Evolutionary conservation across 37 sponge, comb jelly and placozoan genomes (phyloP).

Genomic region (Amphimedon queenslandica): DNA sequence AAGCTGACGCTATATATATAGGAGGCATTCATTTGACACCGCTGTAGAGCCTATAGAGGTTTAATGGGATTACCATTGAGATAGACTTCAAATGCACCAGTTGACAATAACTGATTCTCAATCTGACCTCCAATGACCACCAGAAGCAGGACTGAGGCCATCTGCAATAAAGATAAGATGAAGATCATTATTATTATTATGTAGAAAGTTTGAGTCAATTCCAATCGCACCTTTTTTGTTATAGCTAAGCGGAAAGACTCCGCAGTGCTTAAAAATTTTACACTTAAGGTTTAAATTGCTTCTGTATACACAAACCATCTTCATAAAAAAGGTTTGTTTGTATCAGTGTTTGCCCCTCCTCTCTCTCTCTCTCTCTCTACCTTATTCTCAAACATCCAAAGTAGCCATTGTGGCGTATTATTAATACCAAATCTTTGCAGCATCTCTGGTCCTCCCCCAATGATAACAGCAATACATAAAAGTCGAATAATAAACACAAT

Average conservation of each 20-base stretch:
- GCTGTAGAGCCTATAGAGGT: too few relatives aligned
- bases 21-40: too few relatives aligned
- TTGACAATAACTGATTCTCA: constrained; percentile 73
- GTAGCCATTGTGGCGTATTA: constrained; percentile 52
- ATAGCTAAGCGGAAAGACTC: neutral
- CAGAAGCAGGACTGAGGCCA: constrained; percentile 62
- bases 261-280: neutral
- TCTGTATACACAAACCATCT: too few relatives aligned
- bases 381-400: constrained; percentile 84
- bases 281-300: neutral
- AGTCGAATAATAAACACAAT: constrained; percentile 39
- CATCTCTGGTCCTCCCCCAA: constrained; percentile 33
- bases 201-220: too few relatives aligned
- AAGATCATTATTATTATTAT: neutral
- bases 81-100: constrained; percentile 91
- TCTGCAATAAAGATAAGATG: constrained; percentile 24
- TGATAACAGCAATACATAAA: constrained; percentile 28
- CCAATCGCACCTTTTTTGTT: neutral
- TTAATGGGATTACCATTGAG: constrained; percentile 89
- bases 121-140: constrained; percentile 74
- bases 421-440: constrained; percentile 43
- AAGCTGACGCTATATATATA: too few relatives aligned
- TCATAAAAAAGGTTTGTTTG: too few relatives aligned
- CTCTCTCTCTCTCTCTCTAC: too few relatives aligned
- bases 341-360: too few relatives aligned